Conservation (phyloP, 2,113 vertebrate species). For the Chloropsis cyanopogon region DNA sequence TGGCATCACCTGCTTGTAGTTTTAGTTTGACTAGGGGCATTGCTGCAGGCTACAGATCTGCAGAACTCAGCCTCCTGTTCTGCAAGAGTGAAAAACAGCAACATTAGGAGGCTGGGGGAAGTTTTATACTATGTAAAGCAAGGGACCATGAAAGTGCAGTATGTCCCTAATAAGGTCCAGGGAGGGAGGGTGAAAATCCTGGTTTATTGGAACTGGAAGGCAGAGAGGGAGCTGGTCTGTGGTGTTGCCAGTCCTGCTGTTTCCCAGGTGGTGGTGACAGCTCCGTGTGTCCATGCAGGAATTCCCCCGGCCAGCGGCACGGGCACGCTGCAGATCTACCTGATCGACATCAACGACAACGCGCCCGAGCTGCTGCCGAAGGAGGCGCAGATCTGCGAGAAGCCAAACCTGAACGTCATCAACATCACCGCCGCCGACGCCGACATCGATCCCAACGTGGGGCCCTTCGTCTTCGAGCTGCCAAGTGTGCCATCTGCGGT, state of each 20-base stretch:
- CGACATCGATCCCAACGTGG: conserved; percentile 89
- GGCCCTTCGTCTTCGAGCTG: conserved; percentile 96
- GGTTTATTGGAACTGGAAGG: background rate
- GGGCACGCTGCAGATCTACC: conserved; percentile 91
- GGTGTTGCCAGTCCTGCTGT: rapidly evolving
- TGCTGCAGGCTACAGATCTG: conserved; percentile 17
- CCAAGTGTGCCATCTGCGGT: conserved; percentile 81
- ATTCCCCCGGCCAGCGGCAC: conserved; percentile 89
- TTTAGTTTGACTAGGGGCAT: background rate
- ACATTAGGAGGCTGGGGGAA: background rate
- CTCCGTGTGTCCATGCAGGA: conserved; percentile 68
- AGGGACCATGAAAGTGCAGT: background rate
- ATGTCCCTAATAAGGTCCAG: background rate
- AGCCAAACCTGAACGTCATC: conserved; percentile 81
- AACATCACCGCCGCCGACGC: conserved; percentile 93
- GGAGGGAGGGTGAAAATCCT: background rate
- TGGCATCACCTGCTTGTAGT: background rate
- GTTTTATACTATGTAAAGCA: background rate
- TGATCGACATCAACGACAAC: conserved; percentile 97
- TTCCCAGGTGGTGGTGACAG: background rate
- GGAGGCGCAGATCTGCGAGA: conserved; percentile 94
- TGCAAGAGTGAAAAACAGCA: background rate
- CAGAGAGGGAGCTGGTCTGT: background rate
- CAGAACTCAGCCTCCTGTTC: background rate
- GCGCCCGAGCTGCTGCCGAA: conserved; percentile 87